Conservation (phyloP, 2,888 invertebrate genomes). For the Polydesmus complanatus region DNA sequence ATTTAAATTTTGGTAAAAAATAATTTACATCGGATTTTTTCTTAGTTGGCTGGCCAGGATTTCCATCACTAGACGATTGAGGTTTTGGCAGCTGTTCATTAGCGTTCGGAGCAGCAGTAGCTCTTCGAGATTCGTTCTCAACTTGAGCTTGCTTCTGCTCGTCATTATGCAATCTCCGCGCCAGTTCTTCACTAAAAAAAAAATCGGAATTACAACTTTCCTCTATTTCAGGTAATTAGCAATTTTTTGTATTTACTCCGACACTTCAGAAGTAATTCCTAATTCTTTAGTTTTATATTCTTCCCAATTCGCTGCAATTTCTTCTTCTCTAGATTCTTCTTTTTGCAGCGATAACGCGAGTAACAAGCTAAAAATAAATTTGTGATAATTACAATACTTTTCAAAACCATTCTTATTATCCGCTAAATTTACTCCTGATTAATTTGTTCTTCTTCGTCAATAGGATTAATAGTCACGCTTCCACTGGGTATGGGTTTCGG, state of each 20-base stretch:
- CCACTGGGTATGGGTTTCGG: conserved; percentile 22
- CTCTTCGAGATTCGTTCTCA: not conserved
- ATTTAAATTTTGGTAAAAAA: not conserved
- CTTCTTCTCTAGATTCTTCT: conserved; percentile 27
- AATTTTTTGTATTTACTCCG: conserved; percentile 20
- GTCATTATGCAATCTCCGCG: conserved; percentile 35
- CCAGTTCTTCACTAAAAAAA: conserved; percentile 33
- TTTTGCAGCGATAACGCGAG: conserved; percentile 37
- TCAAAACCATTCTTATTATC: not conserved
- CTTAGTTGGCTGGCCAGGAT: not conserved
- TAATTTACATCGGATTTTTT: not conserved
- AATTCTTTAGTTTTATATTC: conserved; percentile 23
- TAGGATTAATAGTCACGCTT: not conserved
- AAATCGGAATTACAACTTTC: not conserved
- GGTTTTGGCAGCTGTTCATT: not conserved
- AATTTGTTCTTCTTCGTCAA: conserved; percentile 31
- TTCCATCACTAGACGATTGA: not conserved
- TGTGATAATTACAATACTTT: conserved; percentile 3
- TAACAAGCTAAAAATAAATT: conserved; percentile 27
- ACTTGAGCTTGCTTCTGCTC: conserved; percentile 29
- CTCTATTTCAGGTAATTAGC: not conserved
- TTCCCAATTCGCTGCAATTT: conserved; percentile 24
- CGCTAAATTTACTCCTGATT: conserved; percentile 35
- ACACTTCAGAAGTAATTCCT: conserved; percentile 19
- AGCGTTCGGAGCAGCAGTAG: not conserved